A percentile compares a stretch with the other conserved stretches of the same genome.
Evolutionary conservation across 1,140 invertebrate genomes (phyloP).

Genomic region (Bombus cullumanus): DNA sequence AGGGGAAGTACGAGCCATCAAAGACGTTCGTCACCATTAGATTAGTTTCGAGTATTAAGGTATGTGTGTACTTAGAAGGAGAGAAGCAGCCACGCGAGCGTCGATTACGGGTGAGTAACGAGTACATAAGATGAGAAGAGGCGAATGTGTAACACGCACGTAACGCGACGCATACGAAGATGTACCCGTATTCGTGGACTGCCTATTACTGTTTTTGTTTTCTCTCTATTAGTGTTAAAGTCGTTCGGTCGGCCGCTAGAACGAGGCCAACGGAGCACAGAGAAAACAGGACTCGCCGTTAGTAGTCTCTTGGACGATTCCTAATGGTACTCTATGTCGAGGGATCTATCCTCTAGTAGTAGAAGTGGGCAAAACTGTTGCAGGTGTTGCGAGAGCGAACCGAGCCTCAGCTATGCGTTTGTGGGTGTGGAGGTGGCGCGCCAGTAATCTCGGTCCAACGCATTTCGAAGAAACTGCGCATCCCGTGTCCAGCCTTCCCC

Average conservation of each 20-base stretch:
- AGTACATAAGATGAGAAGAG: neutral
- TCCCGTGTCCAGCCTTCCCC: slow-evolving; percentile 95
- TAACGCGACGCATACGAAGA: slow-evolving; percentile 31
- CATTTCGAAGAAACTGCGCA: slow-evolving; percentile 95
- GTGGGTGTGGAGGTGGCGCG: slow-evolving; percentile 74
- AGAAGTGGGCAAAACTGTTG: slow-evolving; percentile 82
- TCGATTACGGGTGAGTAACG: slow-evolving; percentile 22
- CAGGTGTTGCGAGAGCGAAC: slow-evolving; percentile 81
- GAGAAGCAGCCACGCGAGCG: slow-evolving; percentile 26
- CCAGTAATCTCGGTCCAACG: slow-evolving; percentile 89
- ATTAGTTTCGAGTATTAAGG: slow-evolving; percentile 28
- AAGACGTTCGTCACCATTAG: neutral
- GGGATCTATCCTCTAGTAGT: slow-evolving; percentile 72
- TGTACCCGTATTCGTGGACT: neutral
- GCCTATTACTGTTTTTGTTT: neutral
- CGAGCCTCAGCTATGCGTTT: slow-evolving; percentile 82
- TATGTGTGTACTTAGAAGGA: slow-evolving; percentile 16
- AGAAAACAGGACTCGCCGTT: neutral
- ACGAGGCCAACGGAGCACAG: slow-evolving; percentile 64
- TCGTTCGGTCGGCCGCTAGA: slow-evolving; percentile 62
- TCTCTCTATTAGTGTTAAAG: slow-evolving; percentile 14
- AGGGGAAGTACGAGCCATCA: slow-evolving; percentile 24
- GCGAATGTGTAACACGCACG: slow-evolving; percentile 22
- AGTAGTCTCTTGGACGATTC: slow-evolving; percentile 30
- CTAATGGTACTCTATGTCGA: slow-evolving; percentile 1